Percentiles rank a stretch among this genome's conserved stretches.
Conservation (phyloP, 2,113 vertebrate genomes). For the Mionectes macconnelli region DNA sequence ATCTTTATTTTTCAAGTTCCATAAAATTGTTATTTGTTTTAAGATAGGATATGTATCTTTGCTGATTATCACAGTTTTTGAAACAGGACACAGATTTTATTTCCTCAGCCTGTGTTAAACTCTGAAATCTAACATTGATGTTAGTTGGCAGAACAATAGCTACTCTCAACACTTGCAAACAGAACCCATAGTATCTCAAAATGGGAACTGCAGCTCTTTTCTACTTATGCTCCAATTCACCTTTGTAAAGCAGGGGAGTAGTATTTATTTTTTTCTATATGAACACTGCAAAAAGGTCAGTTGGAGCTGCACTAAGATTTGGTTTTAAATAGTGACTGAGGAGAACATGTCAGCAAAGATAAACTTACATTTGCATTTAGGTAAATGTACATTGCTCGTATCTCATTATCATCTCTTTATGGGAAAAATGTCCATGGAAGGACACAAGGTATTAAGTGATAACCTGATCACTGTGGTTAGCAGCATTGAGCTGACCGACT, state of each 20-base stretch:
- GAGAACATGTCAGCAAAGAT: not conserved
- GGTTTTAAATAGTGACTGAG: not conserved
- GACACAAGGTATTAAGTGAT: not conserved
- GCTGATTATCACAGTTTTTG: not conserved
- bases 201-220: not conserved
- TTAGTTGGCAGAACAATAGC: not conserved
- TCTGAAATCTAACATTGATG: not conserved
- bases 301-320: not conserved
- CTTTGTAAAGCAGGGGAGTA: not conserved
- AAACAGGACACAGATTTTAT: not conserved
- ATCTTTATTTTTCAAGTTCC: not conserved
- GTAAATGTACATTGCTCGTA: not conserved
- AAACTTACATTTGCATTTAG: not conserved
- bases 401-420: not conserved
- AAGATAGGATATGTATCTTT: not conserved
- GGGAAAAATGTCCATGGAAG: not conserved
- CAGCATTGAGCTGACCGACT: not conserved
- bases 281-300: not conserved
- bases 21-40: not conserved
- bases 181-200: not conserved
- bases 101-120: not conserved
- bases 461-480: not conserved
- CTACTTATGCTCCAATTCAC: not conserved
- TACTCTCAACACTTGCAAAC: not conserved
- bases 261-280: not conserved